Conservation (phyloP, 2,888 invertebrate genomes). For the Cryptocephalus moraei region DNA sequence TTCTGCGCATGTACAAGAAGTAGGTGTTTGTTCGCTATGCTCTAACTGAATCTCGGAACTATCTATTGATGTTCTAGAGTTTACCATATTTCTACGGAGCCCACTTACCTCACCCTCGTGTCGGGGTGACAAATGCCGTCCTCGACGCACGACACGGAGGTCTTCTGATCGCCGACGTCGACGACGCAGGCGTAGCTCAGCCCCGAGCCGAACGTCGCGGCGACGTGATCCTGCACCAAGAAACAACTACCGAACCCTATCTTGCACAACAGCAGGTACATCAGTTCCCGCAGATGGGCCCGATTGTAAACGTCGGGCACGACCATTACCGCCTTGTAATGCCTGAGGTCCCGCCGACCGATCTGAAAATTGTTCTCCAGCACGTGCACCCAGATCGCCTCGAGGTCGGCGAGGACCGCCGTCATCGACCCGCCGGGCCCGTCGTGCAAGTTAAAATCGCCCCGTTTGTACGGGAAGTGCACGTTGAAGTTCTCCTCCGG, state of each 20-base stretch:
- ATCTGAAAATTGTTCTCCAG: constrained; percentile 70
- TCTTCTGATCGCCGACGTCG: constrained; percentile 92
- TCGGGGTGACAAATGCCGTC: constrained; percentile 89
- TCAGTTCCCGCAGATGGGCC: constrained; percentile 73
- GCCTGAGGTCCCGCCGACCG: constrained; percentile 54
- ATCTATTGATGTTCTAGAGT: too few species aligned
- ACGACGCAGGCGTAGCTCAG: constrained; percentile 85
- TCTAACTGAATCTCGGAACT: too few species aligned
- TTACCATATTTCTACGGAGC: too few species aligned
- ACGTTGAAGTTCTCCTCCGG: constrained; percentile 68
- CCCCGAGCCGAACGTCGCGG: constrained; percentile 77
- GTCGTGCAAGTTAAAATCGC: constrained; percentile 76
- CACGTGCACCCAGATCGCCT: constrained; percentile 79
- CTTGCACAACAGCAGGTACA: constrained; percentile 65
- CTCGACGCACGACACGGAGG: constrained; percentile 91
- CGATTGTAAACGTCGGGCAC: constrained; percentile 86
- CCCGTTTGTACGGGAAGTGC: constrained; percentile 82
- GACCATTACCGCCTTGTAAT: constrained; percentile 77
- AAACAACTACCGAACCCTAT: constrained; percentile 47
- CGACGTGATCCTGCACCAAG: constrained; percentile 62
- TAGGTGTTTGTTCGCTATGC: too few species aligned
- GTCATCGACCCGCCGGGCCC: constrained; percentile 80
- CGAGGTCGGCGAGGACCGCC: constrained; percentile 73
- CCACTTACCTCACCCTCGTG: constrained; percentile 51
- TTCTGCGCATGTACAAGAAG: too few species aligned